These are phyloP conservation scores for Notocelia uddmanniana DNA, from an alignment of 2,888 invertebrate genomes.

Conservation along the genomic window DNA sequence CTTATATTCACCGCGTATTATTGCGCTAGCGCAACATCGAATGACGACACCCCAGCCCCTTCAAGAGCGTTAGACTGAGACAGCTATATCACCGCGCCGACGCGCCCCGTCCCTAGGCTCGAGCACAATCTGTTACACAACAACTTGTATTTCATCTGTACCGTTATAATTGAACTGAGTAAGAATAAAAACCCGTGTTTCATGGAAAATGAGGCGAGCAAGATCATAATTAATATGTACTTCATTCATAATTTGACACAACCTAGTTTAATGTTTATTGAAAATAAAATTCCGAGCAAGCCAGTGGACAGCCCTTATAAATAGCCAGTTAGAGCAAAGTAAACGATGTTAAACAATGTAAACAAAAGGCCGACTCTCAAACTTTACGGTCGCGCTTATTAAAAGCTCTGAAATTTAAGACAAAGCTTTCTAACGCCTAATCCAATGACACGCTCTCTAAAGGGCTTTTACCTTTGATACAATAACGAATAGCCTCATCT, in stretches of 20 bases:
- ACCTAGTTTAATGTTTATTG: neutral
- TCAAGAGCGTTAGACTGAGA: no score
- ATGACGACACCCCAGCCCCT: no score
- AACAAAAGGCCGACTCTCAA: neutral
- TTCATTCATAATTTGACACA: neutral
- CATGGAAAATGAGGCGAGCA: no score
- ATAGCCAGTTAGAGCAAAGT: neutral
- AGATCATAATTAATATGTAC: no score
- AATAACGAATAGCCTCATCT: neutral
- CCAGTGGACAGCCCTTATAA: neutral
- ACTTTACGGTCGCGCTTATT: neutral
- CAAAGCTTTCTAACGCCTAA: neutral
- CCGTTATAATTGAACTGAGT: no score
- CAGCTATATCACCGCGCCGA: no score
- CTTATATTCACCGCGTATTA: no score
- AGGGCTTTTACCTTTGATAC: neutral
- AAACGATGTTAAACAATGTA: slow-evolving; percentile 4
- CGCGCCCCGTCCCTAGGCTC: no score
- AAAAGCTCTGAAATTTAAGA: neutral
- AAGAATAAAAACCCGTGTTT: no score
- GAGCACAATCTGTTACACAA: no score
- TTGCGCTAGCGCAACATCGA: no score
- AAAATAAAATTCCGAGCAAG: neutral
- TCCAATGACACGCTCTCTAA: neutral
- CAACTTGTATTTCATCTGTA: no score